A percentile compares a stretch with the other conserved stretches of the same genome.
Evolutionary conservation across 2,113 vertebrate species (phyloP).

Genomic region (Rafetus swinhoei): DNA sequence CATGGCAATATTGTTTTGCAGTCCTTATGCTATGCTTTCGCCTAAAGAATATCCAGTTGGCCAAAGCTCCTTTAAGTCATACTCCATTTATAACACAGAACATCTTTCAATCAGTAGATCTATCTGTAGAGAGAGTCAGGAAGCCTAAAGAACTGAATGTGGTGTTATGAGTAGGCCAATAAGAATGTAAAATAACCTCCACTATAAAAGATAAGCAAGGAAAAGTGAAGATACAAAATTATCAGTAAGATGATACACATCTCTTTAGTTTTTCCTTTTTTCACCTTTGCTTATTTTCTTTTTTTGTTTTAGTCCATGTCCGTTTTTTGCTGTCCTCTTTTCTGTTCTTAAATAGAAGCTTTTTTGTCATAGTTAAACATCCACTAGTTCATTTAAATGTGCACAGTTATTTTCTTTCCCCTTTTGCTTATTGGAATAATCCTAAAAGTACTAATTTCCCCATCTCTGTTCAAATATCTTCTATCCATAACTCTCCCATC

Average conservation of each 20-base stretch:
- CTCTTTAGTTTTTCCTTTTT: not conserved
- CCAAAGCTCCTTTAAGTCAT: not conserved
- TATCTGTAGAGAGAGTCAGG: not conserved
- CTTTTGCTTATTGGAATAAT: not conserved
- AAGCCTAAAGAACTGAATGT: conserved; percentile 5
- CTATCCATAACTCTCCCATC: not conserved
- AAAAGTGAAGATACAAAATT: not conserved
- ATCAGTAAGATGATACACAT: not conserved
- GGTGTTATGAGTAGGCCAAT: conserved; percentile 24
- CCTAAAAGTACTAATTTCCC: not conserved
- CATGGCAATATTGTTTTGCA: not conserved
- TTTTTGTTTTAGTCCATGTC: not conserved
- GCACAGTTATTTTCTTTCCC: not conserved
- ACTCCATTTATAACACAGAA: not conserved
- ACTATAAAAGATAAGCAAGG: not conserved
- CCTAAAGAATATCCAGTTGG: not conserved
- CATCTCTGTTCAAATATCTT: not conserved
- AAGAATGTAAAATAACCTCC: conserved; percentile 33
- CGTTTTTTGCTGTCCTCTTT: not conserved
- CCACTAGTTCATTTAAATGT: not conserved
- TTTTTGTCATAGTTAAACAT: not conserved
- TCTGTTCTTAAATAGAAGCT: not conserved
- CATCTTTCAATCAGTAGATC: not conserved
- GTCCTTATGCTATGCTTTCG: not conserved
- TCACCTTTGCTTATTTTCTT: not conserved